Percentiles rank a stretch among this genome's conserved stretches.
Evolutionary conservation across 2,888 invertebrate genomes (phyloP).

Genomic region (Helobdella robusta): DNA sequence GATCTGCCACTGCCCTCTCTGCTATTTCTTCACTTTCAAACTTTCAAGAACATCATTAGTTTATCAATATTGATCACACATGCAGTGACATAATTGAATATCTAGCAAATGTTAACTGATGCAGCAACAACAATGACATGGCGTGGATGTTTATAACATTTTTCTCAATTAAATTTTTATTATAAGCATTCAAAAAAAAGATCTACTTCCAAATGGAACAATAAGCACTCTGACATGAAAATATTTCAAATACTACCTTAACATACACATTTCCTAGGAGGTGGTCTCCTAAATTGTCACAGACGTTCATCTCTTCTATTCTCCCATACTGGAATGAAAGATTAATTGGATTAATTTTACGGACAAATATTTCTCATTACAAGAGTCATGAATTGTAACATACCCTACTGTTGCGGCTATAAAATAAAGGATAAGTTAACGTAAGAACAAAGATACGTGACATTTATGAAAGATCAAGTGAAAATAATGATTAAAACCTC

Average conservation of each 20-base stretch:
- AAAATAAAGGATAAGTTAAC: not conserved
- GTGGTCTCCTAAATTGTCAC: constrained; percentile 96
- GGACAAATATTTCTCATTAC: not conserved
- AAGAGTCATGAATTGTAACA: not conserved
- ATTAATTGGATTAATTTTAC: not conserved
- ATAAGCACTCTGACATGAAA: too few species aligned
- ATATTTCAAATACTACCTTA: constrained; percentile 65
- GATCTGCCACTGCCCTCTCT: constrained; percentile 87
- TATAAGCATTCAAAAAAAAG: too few species aligned
- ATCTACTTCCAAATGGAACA: too few species aligned
- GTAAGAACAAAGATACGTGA: too few species aligned
- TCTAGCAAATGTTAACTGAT: too few species aligned
- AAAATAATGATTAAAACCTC: too few species aligned
- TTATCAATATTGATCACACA: too few species aligned
- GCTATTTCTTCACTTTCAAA: constrained; percentile 96
- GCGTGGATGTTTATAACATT: too few species aligned
- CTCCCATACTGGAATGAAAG: constrained; percentile 67
- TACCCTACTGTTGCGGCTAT: not conserved
- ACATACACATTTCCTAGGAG: constrained; percentile 98
- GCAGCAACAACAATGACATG: too few species aligned
- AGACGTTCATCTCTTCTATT: constrained; percentile 99
- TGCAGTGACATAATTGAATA: too few species aligned
- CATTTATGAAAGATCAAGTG: too few species aligned
- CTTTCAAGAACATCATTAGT: constrained; percentile 54
- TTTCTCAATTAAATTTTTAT: too few species aligned